Evolutionary conservation across 2,888 invertebrate species (phyloP).

Genomic region (Dascillus cervinus): DNA sequence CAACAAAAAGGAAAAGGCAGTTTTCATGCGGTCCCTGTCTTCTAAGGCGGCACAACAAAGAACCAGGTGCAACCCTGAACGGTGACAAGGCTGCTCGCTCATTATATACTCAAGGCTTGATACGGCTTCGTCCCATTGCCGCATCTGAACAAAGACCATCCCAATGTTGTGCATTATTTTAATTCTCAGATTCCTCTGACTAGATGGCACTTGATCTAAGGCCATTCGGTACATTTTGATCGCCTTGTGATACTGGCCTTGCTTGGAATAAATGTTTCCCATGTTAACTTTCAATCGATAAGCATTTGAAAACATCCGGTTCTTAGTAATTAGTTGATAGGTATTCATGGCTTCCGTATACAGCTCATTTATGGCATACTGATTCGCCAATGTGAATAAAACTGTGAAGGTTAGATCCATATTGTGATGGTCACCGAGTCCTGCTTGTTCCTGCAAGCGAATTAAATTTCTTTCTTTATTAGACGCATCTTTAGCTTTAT

Average conservation of each 20-base stretch:
- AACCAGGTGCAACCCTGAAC: slow-evolving; percentile 77
- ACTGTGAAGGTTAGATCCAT: slow-evolving; percentile 96
- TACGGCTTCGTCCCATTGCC: slow-evolving; percentile 92
- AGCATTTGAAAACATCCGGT: slow-evolving; percentile 89
- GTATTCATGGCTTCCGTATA: slow-evolving; percentile 93
- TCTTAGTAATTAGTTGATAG: slow-evolving; percentile 88
- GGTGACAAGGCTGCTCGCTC: slow-evolving; percentile 80
- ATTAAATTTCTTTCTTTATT: slow-evolving; percentile 85
- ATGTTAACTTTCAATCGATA: slow-evolving; percentile 93
- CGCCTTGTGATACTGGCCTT: slow-evolving; percentile 89
- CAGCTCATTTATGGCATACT: slow-evolving; percentile 91
- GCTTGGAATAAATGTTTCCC: slow-evolving; percentile 95
- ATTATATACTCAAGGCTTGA: slow-evolving; percentile 97
- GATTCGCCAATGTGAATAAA: slow-evolving; percentile 90
- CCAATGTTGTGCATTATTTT: slow-evolving; percentile 99
- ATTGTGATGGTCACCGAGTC: slow-evolving; percentile 84
- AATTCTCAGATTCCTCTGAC: slow-evolving; percentile 86
- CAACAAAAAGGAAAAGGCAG: slow-evolving; percentile 81
- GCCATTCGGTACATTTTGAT: slow-evolving; percentile 98
- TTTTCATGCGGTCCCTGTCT: slow-evolving; percentile 89
- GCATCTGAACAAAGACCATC: slow-evolving; percentile 89
- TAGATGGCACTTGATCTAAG: slow-evolving; percentile 89
- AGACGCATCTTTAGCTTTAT: slow-evolving; percentile 95
- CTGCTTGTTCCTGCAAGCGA: slow-evolving; percentile 84
- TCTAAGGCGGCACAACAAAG: slow-evolving; percentile 83